These are phyloP conservation scores for Psettodes erumei DNA, from an alignment of 2,113 vertebrate genomes.

Conservation along the genomic window DNA sequence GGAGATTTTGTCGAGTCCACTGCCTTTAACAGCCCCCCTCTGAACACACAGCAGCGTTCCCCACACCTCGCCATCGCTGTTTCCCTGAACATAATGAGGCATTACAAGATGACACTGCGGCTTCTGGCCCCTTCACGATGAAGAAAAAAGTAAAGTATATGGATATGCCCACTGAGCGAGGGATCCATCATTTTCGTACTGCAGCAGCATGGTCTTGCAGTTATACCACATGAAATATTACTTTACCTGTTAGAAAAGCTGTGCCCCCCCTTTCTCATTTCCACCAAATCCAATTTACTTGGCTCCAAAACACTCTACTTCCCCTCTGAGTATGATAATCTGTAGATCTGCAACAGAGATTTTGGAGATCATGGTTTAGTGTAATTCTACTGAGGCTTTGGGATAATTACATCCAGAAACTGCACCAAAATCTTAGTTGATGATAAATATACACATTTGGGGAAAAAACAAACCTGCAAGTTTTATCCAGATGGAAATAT, in stretches of 20 bases:
- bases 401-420: conserved; percentile 16
- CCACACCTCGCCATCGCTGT: neutral
- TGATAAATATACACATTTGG: conserved; percentile 1
- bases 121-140: conserved; percentile 39
- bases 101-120: conserved; percentile 32
- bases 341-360: conserved; percentile 11
- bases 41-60: conserved; percentile 15
- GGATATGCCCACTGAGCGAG: conserved; percentile 26
- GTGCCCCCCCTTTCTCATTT: conserved; percentile 16
- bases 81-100: conserved; percentile 49
- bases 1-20: conserved; percentile 24
- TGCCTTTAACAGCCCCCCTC: conserved; percentile 32
- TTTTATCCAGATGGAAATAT: neutral
- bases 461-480: neutral
- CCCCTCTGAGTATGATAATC: conserved; percentile 31
- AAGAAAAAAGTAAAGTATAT: conserved; percentile 33
- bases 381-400: conserved; percentile 2
- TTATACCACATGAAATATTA: conserved; percentile 35
- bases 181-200: conserved; percentile 20
- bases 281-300: conserved; percentile 57
- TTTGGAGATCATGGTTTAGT: neutral
- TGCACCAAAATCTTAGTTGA: neutral
- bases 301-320: conserved; percentile 16
- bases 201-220: conserved; percentile 40
- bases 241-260: conserved; percentile 45